Percentiles rank a stretch among this genome's conserved stretches.
Conservation (phyloP, 2,888 invertebrate genomes). For the Notodonta ziczac region DNA sequence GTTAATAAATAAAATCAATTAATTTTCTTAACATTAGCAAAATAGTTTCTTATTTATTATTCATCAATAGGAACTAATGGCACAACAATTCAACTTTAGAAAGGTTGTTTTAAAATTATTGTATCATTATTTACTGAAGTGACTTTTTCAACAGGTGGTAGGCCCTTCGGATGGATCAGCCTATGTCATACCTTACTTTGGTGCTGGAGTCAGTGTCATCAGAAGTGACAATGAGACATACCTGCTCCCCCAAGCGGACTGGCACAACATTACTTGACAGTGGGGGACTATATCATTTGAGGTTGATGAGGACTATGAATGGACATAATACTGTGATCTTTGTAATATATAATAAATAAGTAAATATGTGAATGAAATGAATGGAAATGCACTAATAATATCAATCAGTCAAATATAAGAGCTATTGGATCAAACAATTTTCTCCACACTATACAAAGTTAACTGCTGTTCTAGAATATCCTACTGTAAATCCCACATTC, state of each 20-base stretch:
- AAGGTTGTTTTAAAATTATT: background rate
- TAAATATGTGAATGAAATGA: conserved; percentile 19
- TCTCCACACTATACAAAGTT: too few species aligned
- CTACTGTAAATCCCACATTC: too few species aligned
- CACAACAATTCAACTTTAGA: background rate
- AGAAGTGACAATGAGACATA: conserved; percentile 94
- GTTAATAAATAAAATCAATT: too few species aligned
- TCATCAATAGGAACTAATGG: too few species aligned
- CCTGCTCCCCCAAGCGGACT: conserved; percentile 91
- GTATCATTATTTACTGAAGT: background rate
- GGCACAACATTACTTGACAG: conserved; percentile 86
- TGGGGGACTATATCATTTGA: conserved; percentile 80
- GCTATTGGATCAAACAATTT: background rate
- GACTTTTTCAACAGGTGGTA: conserved; percentile 84
- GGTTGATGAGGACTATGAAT: conserved; percentile 78
- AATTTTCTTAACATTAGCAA: too few species aligned
- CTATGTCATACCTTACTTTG: conserved; percentile 97
- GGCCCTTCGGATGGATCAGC: conserved; percentile 98
- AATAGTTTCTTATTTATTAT: too few species aligned
- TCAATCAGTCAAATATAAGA: conserved; percentile 9
- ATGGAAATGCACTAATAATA: conserved; percentile 8
- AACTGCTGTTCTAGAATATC: too few species aligned
- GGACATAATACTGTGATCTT: conserved; percentile 59
- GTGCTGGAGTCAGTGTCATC: conserved; percentile 92
- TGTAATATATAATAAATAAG: conserved; percentile 14